These are phyloP conservation scores for Meles meles DNA, from an alignment of 2,113 vertebrate genomes.

Conservation along the genomic window DNA sequence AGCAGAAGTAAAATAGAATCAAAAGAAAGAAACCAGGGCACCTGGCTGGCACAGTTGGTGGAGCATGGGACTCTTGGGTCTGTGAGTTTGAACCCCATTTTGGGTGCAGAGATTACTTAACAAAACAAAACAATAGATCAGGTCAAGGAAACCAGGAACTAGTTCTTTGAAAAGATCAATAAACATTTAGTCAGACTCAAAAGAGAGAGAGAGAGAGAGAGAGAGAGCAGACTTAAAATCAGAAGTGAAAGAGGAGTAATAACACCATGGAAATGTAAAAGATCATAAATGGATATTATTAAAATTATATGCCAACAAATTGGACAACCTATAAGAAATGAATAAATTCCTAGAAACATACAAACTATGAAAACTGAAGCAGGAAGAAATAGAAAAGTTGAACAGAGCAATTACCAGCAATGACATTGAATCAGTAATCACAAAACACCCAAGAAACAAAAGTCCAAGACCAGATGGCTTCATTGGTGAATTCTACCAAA, in stretches of 20 bases:
- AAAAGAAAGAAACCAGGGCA: background rate
- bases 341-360: background rate
- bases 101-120: background rate
- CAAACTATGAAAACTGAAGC: background rate
- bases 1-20: background rate
- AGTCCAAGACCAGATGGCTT: background rate
- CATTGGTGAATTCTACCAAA: background rate
- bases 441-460: background rate
- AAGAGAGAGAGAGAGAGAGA: background rate
- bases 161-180: background rate
- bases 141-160: background rate
- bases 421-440: background rate
- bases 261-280: background rate
- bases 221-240: background rate
- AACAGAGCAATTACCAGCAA: background rate
- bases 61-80: background rate
- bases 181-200: background rate
- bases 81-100: background rate
- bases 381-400: background rate
- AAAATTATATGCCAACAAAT: background rate
- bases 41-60: background rate
- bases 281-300: background rate
- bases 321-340: background rate
- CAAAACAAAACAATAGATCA: background rate
- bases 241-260: background rate